Evolutionary conservation across 2,888 invertebrate genomes (phyloP).

Genomic region (Tetragonula carbonaria): DNA sequence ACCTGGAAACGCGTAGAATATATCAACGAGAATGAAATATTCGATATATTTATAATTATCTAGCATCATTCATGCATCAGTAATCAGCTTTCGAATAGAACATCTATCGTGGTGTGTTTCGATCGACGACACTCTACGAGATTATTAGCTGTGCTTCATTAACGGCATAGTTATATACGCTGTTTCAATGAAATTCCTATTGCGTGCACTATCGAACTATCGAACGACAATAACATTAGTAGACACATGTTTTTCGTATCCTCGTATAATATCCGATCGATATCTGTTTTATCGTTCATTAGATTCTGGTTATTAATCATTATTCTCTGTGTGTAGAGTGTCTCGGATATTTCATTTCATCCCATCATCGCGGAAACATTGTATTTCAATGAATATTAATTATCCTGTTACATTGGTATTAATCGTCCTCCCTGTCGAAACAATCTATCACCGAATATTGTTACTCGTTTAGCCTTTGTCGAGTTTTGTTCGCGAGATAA

Average conservation of each 20-base stretch:
- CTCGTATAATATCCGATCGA: background rate
- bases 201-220: slow-evolving; percentile 44
- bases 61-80: slow-evolving; percentile 50
- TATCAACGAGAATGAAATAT: slow-evolving; percentile 25
- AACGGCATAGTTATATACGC: slow-evolving; percentile 21
- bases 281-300: background rate
- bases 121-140: slow-evolving; percentile 42
- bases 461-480: slow-evolving; percentile 4
- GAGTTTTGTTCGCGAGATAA: background rate
- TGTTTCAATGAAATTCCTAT: slow-evolving; percentile 47
- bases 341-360: slow-evolving; percentile 32
- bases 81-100: slow-evolving; percentile 46
- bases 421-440: background rate
- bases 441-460: slow-evolving; percentile 4
- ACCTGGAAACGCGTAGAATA: slow-evolving; percentile 25
- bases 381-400: slow-evolving; percentile 25
- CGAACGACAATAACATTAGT: slow-evolving; percentile 63
- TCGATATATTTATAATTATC: slow-evolving; percentile 45
- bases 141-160: slow-evolving; percentile 34
- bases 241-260: slow-evolving; percentile 17
- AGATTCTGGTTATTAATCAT: background rate
- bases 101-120: slow-evolving; percentile 44
- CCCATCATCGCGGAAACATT: background rate
- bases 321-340: slow-evolving; percentile 37
- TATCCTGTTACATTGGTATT: background rate